Evolutionary conservation across 23 tunicate genomes (phyloP).

Genomic region (Diplosoma virens): DNA sequence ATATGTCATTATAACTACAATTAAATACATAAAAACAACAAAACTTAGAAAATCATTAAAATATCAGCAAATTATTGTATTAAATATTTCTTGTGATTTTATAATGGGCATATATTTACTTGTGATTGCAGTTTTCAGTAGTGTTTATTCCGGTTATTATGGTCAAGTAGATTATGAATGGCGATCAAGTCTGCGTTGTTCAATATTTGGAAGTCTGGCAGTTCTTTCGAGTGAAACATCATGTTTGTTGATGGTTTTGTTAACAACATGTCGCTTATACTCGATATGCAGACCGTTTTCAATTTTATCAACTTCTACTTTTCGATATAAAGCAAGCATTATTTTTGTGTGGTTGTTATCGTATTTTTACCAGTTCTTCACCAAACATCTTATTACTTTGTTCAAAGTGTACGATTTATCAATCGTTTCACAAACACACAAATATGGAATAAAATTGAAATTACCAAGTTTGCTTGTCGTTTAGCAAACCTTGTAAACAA

Average conservation of each 20-base stretch:
- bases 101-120: constrained; percentile 69
- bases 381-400: not conserved
- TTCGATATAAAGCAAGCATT: too few species aligned
- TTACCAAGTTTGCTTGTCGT: not conserved
- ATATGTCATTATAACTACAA: constrained; percentile 32
- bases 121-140: constrained; percentile 27
- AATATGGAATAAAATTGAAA: not conserved
- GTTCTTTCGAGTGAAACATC: constrained; percentile 68
- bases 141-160: constrained; percentile 31
- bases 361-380: not conserved
- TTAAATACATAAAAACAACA: not conserved
- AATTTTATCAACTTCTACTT: too few species aligned
- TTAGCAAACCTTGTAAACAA: not conserved
- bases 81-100: constrained; percentile 59
- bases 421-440: not conserved
- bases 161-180: constrained; percentile 44
- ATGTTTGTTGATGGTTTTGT: constrained; percentile 30
- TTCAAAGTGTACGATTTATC: not conserved
- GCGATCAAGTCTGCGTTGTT: constrained; percentile 43
- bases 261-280: too few species aligned
- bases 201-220: constrained; percentile 34
- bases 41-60: not conserved
- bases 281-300: too few species aligned
- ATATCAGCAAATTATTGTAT: constrained; percentile 40
- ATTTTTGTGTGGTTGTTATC: constrained; percentile 4